These are phyloP conservation scores for Crotalus viridis DNA, from an alignment of 2,113 vertebrate species.

Conservation along the genomic window DNA sequence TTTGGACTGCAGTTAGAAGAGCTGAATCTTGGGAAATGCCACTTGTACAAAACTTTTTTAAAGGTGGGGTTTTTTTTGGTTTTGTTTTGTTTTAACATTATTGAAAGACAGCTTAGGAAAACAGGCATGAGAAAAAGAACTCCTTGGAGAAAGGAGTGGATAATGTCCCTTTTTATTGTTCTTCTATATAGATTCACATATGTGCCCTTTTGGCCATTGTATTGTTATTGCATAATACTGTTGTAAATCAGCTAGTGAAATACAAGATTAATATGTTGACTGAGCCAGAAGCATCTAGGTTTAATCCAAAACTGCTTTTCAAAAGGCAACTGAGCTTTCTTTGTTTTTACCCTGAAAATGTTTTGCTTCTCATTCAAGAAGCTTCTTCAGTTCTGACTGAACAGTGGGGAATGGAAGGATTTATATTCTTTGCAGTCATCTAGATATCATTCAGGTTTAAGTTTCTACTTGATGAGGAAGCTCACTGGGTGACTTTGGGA, in stretches of 20 bases:
- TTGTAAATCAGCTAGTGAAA: not conserved
- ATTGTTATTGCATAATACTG: not conserved
- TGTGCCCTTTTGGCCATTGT: not conserved
- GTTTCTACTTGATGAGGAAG: not conserved
- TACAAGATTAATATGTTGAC: not conserved
- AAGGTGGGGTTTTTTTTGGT: not conserved
- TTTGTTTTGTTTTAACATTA: not conserved
- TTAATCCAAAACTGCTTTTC: not conserved
- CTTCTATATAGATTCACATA: not conserved
- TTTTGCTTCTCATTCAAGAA: not conserved
- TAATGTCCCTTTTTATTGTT: too few relatives aligned
- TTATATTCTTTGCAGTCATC: not conserved
- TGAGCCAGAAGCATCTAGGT: not conserved
- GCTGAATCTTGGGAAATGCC: slow-evolving; percentile 37
- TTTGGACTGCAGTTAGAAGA: slow-evolving; percentile 22
- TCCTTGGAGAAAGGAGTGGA: not conserved
- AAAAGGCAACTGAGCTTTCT: not conserved
- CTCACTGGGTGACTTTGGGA: not conserved
- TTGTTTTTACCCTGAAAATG: not conserved
- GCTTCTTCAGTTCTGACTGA: not conserved
- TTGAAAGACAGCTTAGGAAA: slow-evolving; percentile 25
- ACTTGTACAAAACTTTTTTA: slow-evolving; percentile 22
- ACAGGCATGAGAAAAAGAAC: slow-evolving; percentile 1
- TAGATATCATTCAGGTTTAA: not conserved
- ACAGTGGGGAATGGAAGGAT: not conserved